Evolutionary conservation across 1,140 invertebrate genomes (phyloP), one percentile per base, ranked within the genome.

Genomic region (Rhagoletis zephyria): DNA sequence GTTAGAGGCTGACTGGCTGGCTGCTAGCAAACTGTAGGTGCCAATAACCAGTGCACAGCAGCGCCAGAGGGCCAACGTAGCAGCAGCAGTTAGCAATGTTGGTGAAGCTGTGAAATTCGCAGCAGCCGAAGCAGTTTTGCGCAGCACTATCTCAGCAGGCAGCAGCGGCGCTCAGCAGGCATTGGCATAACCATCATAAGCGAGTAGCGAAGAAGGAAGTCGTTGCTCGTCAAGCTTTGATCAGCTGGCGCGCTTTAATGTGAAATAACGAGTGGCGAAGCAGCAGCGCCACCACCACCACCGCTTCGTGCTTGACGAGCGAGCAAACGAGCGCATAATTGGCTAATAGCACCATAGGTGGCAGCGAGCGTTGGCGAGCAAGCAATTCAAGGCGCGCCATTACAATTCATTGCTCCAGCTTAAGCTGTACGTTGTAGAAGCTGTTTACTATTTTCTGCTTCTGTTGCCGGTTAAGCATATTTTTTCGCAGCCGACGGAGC

Each of bases 21-120:
- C 70, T 70, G 65, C 65, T 14, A 70, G 65, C 40, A 30, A 19
- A n/a, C 64, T 42, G 64, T n/a, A 45, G 67, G 42, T 74, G 67
- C 67, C 67, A 74, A 74, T 74, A 74, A 74, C 67, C 67, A 74
- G 67, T 74, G 67, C 67, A 74, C 42, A 74, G 67, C 16, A 30
- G 67, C 67, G 30, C 4, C 67, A 45, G 42, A 12, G 40, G 12
- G 14, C 42, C 42, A 74, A 16, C 40, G 51, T 5, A 7, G 51
- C 5, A 56, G 51, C 51, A 56, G 51, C 51, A 56, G 1, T 56
- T 30, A 30, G 30, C 30, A 56, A 56, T 56, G 5, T 56, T 10
- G 10, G 51, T 56, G 51, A 30, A 30, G 51, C 51, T 6, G 51
- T 56, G 51, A 9, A 4, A 56, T 5, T 56, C 5, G 51, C 51